phyloP scores from a whole-genome alignment of 2,797 vertebrate genomes.

The Argya squamiceps region DNA sequence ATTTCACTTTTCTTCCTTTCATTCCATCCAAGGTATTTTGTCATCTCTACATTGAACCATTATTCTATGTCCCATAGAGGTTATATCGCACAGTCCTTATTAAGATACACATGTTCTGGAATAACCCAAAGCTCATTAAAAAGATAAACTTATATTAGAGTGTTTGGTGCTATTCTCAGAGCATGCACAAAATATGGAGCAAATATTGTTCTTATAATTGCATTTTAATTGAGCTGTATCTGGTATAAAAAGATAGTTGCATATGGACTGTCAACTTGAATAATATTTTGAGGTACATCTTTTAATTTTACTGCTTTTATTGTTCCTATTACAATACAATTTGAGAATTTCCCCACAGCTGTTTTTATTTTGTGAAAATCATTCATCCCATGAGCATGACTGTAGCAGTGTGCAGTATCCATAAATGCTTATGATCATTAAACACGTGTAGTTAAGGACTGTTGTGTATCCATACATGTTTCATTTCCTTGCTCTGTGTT shows the following conservation, averaged over 20 bases:
- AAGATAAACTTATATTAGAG: constrained; percentile 53
- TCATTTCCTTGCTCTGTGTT: constrained; percentile 47
- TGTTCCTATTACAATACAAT: constrained; percentile 70
- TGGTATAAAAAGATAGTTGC: constrained; percentile 53
- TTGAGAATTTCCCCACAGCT: constrained; percentile 77
- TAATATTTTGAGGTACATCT: constrained; percentile 74
- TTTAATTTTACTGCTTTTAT: constrained; percentile 78
- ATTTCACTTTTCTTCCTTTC: constrained; percentile 4
- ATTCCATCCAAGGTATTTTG: constrained; percentile 24
- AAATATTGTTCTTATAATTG: constrained; percentile 62
- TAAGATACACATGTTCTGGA: constrained; percentile 31
- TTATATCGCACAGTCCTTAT: constrained; percentile 38
- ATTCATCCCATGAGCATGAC: constrained; percentile 74
- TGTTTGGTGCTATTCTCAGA: constrained; percentile 33
- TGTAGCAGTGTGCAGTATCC: constrained; percentile 62
- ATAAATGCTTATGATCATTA: constrained; percentile 78
- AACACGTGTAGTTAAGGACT: constrained; percentile 76
- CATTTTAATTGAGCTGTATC: constrained; percentile 70
- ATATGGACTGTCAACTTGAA: constrained; percentile 59
- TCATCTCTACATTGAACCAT: constrained; percentile 13
- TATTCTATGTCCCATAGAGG: constrained; percentile 49
- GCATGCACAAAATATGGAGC: constrained; percentile 53
- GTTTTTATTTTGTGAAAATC: constrained; percentile 76
- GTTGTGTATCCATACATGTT: constrained; percentile 60
- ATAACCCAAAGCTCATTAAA: constrained; percentile 56